A percentile compares a stretch with the other conserved stretches of the same genome.
phyloP scores from a whole-genome alignment of 2,888 invertebrate genomes.

The Chrysolina oricalcia region DNA sequence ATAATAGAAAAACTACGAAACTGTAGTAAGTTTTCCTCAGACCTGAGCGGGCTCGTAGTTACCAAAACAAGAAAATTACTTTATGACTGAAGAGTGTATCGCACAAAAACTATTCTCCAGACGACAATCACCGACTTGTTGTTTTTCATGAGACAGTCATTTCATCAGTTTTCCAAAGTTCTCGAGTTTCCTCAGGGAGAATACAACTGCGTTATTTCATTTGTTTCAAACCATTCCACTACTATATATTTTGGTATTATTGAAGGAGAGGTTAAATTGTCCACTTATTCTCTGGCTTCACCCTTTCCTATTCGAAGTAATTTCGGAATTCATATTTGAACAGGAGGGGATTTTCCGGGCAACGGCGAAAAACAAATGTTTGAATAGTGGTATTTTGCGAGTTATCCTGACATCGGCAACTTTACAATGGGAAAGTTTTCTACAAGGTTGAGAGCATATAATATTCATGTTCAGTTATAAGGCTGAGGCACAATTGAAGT shows the following conservation, averaged over 20 bases:
- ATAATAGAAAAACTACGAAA: not conserved
- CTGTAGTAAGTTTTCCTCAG: too few relatives aligned
- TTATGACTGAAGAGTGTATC: not conserved
- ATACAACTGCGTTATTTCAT: not conserved
- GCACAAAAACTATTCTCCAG: constrained; percentile 2
- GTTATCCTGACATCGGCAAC: not conserved
- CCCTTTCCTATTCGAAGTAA: not conserved
- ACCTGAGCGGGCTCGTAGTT: too few relatives aligned
- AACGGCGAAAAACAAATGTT: not conserved
- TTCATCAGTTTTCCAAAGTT: not conserved
- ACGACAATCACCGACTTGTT: not conserved
- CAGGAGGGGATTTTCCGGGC: not conserved
- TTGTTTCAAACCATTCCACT: constrained; percentile 1
- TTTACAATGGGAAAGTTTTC: not conserved
- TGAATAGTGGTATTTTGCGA: not conserved
- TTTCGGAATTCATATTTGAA: constrained; percentile 1
- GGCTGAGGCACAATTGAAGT: not conserved
- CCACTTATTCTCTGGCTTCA: not conserved
- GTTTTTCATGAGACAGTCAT: not conserved
- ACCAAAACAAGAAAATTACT: not conserved
- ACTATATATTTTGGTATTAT: not conserved
- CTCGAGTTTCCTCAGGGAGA: not conserved
- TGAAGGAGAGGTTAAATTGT: not conserved
- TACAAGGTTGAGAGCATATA: not conserved
- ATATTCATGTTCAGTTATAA: not conserved